These are phyloP conservation scores for Caerostris extrusa DNA, from an alignment of 1,140 invertebrate genomes.

Conservation along the genomic window DNA sequence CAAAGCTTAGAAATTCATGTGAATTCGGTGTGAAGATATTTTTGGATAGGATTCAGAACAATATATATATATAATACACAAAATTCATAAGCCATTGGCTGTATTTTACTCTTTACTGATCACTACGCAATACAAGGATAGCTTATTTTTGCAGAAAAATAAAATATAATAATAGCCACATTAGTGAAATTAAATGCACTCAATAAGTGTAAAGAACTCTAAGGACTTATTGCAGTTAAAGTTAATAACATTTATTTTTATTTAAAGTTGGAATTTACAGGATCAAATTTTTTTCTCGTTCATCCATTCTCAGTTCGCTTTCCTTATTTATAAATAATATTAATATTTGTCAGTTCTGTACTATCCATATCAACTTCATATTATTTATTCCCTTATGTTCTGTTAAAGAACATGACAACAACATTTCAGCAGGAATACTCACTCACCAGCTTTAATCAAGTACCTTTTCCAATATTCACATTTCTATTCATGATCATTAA, in stretches of 20 bases:
- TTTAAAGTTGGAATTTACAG: background rate
- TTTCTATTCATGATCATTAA: no score
- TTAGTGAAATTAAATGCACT: slow-evolving; percentile 34
- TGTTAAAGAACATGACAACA: background rate
- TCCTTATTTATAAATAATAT: background rate
- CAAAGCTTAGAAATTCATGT: background rate
- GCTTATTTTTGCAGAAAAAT: slow-evolving; percentile 49
- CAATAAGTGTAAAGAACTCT: no score
- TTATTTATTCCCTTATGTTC: background rate
- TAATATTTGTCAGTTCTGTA: background rate
- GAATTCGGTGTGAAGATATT: background rate
- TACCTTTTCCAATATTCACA: no score
- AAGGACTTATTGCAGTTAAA: background rate
- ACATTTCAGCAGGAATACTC: background rate
- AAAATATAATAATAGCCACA: slow-evolving; percentile 40
- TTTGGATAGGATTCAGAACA: background rate
- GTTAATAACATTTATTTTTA: background rate
- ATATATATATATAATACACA: background rate
- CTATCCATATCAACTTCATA: background rate
- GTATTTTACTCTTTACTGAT: slow-evolving; percentile 61
- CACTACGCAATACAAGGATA: slow-evolving; percentile 59
- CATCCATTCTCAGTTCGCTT: no score
- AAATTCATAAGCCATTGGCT: slow-evolving; percentile 60
- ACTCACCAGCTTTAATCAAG: no score
- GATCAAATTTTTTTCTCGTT: background rate